Percentiles rank a stretch among this genome's conserved stretches.
These are phyloP conservation scores for Mungos mungo DNA, from an alignment of 2,113 vertebrate species.

Conservation along the genomic window DNA sequence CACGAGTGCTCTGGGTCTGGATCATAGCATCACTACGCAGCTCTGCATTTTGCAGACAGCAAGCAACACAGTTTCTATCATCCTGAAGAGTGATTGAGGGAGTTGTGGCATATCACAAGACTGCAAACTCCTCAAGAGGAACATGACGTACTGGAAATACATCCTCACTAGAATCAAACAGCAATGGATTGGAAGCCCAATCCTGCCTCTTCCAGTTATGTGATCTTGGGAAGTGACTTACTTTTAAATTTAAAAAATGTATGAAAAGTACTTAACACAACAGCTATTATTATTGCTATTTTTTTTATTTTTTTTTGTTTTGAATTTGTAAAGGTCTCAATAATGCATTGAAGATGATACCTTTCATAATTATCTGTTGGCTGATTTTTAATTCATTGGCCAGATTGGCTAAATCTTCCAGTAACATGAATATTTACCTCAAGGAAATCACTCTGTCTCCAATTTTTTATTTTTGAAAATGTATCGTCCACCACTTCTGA, in stretches of 20 bases:
- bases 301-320: background rate
- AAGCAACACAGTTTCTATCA: background rate
- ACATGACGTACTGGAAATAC: background rate
- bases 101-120: background rate
- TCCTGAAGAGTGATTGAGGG: background rate
- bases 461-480: background rate
- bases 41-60: background rate
- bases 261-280: background rate
- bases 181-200: background rate
- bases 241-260: constrained; percentile 17
- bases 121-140: background rate
- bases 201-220: background rate
- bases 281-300: background rate
- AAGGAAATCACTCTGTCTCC: background rate
- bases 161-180: background rate
- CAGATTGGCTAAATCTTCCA: background rate
- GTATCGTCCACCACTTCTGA: background rate
- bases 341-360: background rate
- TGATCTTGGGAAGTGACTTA: background rate
- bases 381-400: background rate
- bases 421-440: background rate
- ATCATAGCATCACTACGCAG: background rate
- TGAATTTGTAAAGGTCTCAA: background rate
- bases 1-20: background rate
- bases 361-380: background rate